Conservation (phyloP, 1,140 invertebrate species). For the Lasioglossum albipes region DNA sequence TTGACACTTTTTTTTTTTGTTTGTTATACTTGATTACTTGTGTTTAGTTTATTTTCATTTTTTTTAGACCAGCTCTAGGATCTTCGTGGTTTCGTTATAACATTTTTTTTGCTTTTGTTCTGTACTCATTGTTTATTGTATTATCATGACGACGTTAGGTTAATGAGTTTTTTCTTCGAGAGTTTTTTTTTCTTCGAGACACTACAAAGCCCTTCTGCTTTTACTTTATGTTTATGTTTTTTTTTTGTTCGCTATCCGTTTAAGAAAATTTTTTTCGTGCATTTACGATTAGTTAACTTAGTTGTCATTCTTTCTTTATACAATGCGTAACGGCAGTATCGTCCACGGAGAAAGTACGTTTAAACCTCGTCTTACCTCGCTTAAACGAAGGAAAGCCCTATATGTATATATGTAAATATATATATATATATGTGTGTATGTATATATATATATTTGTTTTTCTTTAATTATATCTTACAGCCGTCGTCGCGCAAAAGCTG, state of each 20-base stretch:
- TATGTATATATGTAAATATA: conserved; percentile 39
- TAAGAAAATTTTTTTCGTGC: conserved; percentile 61
- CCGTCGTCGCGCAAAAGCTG: conserved; percentile 64
- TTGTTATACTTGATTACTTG: conserved; percentile 42
- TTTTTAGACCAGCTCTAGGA: conserved; percentile 51
- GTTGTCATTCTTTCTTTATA: conserved; percentile 58
- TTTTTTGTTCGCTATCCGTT: conserved; percentile 59
- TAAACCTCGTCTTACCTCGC: conserved; percentile 65
- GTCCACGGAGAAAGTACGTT: conserved; percentile 72
- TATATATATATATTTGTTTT: conserved; percentile 45
- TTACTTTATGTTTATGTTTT: conserved; percentile 15
- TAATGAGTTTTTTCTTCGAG: conserved; percentile 56
- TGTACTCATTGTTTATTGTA: conserved; percentile 40
- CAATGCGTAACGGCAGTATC: conserved; percentile 73
- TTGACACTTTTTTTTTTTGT: conserved; percentile 62
- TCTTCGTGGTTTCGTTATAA: conserved; percentile 41
- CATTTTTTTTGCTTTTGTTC: conserved; percentile 34
- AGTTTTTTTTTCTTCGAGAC: conserved; percentile 59
- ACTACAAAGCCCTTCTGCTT: conserved; percentile 60
- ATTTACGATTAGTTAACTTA: conserved; percentile 67
- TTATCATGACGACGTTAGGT: conserved; percentile 62
- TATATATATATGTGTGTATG: conserved; percentile 29
- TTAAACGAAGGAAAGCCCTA: conserved; percentile 66
- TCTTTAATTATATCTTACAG: conserved; percentile 66
- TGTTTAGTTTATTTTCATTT: conserved; percentile 29